Evolutionary conservation across 1,140 invertebrate species (phyloP).

Genomic region (Drosophila sucinea): DNA sequence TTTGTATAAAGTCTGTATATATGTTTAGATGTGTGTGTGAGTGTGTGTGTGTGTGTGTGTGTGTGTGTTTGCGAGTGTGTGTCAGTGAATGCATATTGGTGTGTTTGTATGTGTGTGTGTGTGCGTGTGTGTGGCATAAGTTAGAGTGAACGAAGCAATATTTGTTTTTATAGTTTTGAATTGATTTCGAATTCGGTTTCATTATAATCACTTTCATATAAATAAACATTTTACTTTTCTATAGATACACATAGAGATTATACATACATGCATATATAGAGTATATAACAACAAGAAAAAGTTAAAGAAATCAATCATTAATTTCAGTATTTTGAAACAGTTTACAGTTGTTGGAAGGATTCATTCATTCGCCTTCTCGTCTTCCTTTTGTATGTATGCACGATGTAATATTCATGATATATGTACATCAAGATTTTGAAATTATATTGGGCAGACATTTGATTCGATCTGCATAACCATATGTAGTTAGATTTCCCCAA

Average conservation of each 20-base stretch:
- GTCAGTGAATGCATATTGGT: neutral
- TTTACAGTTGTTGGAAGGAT: neutral
- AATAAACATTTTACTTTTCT: neutral
- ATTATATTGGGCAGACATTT: neutral
- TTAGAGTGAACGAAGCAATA: neutral
- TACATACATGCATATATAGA: too few species aligned
- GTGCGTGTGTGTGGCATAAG: neutral
- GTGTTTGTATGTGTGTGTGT: slow-evolving; percentile 7
- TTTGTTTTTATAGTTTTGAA: neutral
- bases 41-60: slow-evolving; percentile 2
- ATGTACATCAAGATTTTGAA: neutral
- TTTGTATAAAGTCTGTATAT: slow-evolving; percentile 10
- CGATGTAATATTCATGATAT: neutral
- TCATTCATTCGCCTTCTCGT: neutral
- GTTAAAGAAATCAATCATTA: too few species aligned
- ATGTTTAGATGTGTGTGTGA: neutral
- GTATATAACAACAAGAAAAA: too few species aligned
- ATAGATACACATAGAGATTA: too few species aligned
- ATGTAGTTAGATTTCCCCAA: neutral
- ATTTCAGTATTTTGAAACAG: too few species aligned
- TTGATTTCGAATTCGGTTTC: neutral
- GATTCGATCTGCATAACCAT: neutral
- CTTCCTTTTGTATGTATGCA: neutral
- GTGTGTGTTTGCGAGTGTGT: neutral
- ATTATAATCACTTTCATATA: neutral